Conservation (phyloP, 1,140 invertebrate genomes). For the Drosophila kurseongensis region DNA sequence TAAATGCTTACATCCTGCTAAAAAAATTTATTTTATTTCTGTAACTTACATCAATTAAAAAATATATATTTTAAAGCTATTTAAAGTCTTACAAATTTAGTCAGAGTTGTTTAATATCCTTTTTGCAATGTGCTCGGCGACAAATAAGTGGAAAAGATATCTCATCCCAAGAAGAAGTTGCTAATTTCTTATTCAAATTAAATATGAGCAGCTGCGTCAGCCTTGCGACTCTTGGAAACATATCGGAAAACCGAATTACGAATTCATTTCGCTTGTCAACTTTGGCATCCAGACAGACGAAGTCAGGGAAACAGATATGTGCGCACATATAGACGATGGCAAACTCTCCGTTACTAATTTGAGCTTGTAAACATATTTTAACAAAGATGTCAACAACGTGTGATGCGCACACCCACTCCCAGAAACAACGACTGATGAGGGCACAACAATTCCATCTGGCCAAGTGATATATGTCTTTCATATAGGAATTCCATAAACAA, state of each 20-base stretch:
- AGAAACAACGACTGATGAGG: constrained; percentile 36
- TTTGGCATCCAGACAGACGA: constrained; percentile 59
- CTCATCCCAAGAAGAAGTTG: constrained; percentile 18
- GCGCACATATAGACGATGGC: constrained; percentile 17
- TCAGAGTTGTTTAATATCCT: no score
- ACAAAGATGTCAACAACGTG: constrained; percentile 81
- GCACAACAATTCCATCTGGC: constrained; percentile 35
- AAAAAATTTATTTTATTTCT: no score
- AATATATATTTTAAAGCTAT: no score
- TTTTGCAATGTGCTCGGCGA: no score
- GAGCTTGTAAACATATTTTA: constrained; percentile 82
- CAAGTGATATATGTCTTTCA: constrained; percentile 70
- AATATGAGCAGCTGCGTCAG: constrained; percentile 40
- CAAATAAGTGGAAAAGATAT: constrained; percentile 6
- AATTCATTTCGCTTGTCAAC: constrained; percentile 81
- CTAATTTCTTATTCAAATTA: constrained; percentile 68
- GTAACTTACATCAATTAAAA: no score
- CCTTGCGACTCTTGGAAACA: constrained; percentile 30
- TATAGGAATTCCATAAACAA: constrained; percentile 82
- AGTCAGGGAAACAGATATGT: constrained; percentile 19
- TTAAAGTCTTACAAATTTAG: no score
- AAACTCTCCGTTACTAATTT: constrained; percentile 67
- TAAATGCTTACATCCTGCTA: no score
- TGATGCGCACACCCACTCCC: constrained; percentile 44
- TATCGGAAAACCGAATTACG: constrained; percentile 78